Percentiles rank a stretch among this genome's conserved stretches.
Evolutionary conservation across 2,797 vertebrate species (phyloP).

Genomic region (Pempheris klunzingeri): DNA sequence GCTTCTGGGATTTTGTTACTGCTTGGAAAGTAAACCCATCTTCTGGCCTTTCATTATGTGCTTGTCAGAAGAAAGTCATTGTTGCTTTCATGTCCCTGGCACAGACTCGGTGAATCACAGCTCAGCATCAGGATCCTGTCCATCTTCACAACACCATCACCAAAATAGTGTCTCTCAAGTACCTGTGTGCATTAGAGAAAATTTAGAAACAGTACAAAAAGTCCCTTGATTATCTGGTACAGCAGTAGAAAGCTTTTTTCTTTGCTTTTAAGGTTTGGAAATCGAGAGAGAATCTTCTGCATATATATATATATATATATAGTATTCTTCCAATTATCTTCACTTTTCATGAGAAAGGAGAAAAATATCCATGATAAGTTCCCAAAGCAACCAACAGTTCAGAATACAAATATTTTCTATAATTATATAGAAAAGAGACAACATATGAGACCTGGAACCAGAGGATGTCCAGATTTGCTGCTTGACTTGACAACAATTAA

Average conservation of each 20-base stretch:
- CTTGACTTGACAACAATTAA: neutral
- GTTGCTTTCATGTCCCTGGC: neutral
- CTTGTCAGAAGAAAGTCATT: neutral
- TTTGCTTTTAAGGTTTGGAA: neutral
- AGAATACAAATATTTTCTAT: neutral
- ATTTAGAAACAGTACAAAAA: conserved; percentile 10
- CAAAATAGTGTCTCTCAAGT: conserved; percentile 1
- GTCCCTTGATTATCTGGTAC: neutral
- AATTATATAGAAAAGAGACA: neutral
- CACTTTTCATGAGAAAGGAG: neutral
- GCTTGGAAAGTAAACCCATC: neutral
- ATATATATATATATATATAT: no score
- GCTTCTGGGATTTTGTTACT: conserved; percentile 1
- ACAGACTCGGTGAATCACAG: conserved; percentile 4
- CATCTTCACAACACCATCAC: neutral
- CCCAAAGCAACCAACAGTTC: neutral
- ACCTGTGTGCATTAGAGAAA: neutral
- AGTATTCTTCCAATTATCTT: neutral
- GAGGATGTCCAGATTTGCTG: neutral
- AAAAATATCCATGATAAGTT: neutral
- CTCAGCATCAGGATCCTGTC: conserved; percentile 18
- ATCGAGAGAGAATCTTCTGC: neutral
- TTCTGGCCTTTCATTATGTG: conserved; percentile 5
- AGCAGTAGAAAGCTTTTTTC: neutral
- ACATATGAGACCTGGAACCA: no score